Evolutionary conservation across 2,888 invertebrate species (phyloP).

Genomic region (Zaprionus obscuricornis): DNA sequence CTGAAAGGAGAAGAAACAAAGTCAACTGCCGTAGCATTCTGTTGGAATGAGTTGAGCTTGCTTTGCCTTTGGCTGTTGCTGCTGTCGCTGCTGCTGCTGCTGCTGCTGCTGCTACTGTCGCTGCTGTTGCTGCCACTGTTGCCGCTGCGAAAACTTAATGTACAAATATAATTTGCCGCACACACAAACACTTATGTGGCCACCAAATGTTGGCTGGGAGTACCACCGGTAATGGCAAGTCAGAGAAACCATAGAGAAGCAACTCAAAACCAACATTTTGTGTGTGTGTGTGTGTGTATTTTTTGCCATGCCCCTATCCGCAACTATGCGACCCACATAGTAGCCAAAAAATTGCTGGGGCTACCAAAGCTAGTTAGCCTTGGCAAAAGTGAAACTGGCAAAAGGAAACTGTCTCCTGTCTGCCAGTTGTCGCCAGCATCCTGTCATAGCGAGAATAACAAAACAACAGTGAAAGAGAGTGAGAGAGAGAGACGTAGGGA

Average conservation of each 20-base stretch:
- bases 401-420: slow-evolving; percentile 49
- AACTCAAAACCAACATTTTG: slow-evolving; percentile 55
- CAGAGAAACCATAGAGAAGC: slow-evolving; percentile 1
- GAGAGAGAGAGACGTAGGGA: neutral
- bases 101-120: slow-evolving; percentile 29
- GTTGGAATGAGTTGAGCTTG: slow-evolving; percentile 23
- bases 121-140: slow-evolving; percentile 21
- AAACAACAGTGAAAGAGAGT: neutral
- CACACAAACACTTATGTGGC: slow-evolving; percentile 77
- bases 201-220: slow-evolving; percentile 29
- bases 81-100: slow-evolving; percentile 1
- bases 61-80: slow-evolving; percentile 51
- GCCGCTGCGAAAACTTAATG: slow-evolving; percentile 72
- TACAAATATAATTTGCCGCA: slow-evolving; percentile 77
- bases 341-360: slow-evolving; percentile 44
- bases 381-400: neutral
- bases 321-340: slow-evolving; percentile 60
- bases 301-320: slow-evolving; percentile 26
- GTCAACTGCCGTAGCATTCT: slow-evolving; percentile 68
- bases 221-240: slow-evolving; percentile 31
- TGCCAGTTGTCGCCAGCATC: slow-evolving; percentile 49
- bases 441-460: too few relatives aligned
- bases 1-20: slow-evolving; percentile 48
- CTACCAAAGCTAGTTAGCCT: slow-evolving; percentile 67
- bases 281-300: too few relatives aligned